Evolutionary conservation across 2,113 vertebrate genomes (phyloP), one percentile per base, ranked within the genome.

Genomic region (Formicarius rufipectus): DNA sequence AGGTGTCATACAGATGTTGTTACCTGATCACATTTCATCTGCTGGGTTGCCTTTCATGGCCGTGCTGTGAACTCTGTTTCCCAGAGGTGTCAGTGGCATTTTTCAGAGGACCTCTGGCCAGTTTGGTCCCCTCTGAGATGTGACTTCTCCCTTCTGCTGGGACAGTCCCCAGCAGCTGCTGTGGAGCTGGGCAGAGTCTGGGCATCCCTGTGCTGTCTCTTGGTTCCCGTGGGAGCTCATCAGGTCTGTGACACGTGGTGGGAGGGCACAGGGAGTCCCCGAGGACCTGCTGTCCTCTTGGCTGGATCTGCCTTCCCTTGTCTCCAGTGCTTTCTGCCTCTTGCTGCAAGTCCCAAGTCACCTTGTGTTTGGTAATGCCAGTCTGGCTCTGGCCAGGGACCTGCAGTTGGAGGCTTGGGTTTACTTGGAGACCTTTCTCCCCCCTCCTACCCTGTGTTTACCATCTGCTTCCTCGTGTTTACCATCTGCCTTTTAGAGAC

Each of bases 1-100:
- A 62, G 3, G 0, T 12, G 8, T 10, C 6, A 31, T 4, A 2
- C 3, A 5, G 50, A 3, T 35, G 55, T 19, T 74, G 22, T 10
- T 31, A 4, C 35, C 49, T 47, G 20, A 10, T 19, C 30, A 37
- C 22, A 44, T 39, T 44, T 50, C 7, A 21, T 18, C 66, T 31
- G 4, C 28, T 40, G 18, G 1, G 49, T 49, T 64, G 28, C 20
- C 6, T 4, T 52, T 12, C 30, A 15, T 62, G 73, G 13, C 10
- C 10, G 62, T 39, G 33, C 20, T 15, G 21, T 78, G 30, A 92
- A 2, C 28, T 69, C 15, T 6, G 0, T 79, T 67, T 35, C 56
- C 19, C 31, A 25, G 20, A 40, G 44, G 53, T 78, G 25, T 33
- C 47, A 72, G 16, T 8, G 17, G 15, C 39, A 45, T 30, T 9